Evolutionary conservation across 2,888 invertebrate genomes (phyloP).

Genomic region (Podotricha telesiphe): DNA sequence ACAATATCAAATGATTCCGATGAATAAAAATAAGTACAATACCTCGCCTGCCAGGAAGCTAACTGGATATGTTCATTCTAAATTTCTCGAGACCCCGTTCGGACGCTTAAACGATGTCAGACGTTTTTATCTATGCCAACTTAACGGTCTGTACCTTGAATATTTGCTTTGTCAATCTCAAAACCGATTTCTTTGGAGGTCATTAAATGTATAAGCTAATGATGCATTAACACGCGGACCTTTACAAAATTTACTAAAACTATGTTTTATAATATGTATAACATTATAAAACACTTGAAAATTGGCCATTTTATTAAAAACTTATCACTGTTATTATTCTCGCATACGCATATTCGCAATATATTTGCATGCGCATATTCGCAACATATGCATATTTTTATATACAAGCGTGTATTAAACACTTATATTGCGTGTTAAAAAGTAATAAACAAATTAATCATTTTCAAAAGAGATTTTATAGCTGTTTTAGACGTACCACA

Average conservation of each 20-base stretch:
- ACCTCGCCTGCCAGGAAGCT: conserved; percentile 34
- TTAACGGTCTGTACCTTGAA: conserved; percentile 66
- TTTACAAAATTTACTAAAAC: background rate
- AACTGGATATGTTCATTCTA: conserved; percentile 44
- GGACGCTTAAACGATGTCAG: conserved; percentile 54
- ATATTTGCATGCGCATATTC: too few species aligned
- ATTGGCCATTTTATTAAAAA: background rate
- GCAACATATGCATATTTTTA: too few species aligned
- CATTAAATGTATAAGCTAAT: conserved; percentile 27
- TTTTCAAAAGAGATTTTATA: background rate
- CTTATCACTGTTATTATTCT: background rate
- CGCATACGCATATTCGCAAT: too few species aligned
- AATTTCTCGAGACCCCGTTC: conserved; percentile 44
- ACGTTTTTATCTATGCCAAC: conserved; percentile 65
- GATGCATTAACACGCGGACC: conserved; percentile 11
- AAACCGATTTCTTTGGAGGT: conserved; percentile 29
- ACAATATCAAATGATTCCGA: background rate
- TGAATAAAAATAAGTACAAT: conserved; percentile 17
- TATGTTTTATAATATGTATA: background rate
- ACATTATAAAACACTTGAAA: too few species aligned
- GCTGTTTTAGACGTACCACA: background rate
- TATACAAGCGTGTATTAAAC: too few species aligned
- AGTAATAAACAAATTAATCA: too few species aligned
- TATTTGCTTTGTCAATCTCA: conserved; percentile 58
- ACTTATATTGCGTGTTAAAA: too few species aligned